A percentile compares a stretch with the other conserved stretches of the same genome.
phyloP scores from a whole-genome alignment of 2,797 vertebrate species.

The Galago senegalensis region DNA sequence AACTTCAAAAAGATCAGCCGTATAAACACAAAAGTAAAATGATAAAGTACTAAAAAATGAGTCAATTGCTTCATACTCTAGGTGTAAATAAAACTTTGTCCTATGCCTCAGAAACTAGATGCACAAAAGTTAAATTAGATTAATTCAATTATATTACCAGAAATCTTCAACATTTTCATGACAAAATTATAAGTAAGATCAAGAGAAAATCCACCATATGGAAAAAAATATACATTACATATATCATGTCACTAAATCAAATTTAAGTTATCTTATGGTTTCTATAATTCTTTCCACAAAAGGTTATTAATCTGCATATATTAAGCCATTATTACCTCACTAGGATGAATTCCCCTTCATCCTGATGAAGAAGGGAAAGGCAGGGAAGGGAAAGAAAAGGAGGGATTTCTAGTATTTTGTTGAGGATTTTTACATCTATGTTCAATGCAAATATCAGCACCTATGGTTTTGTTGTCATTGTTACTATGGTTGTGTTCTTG shows the following conservation, averaged over 20 bases:
- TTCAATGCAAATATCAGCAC: not conserved
- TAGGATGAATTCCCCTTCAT: not conserved
- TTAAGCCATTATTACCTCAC: not conserved
- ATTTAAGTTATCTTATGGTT: not conserved
- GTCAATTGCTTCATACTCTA: not conserved
- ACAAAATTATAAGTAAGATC: not conserved
- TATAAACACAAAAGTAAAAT: not conserved
- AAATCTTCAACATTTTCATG: not conserved
- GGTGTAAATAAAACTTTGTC: not conserved
- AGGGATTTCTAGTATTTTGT: not conserved
- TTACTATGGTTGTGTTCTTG: not conserved
- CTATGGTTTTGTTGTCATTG: not conserved
- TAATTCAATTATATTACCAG: not conserved
- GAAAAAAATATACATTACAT: not conserved
- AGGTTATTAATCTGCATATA: not conserved
- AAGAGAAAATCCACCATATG: not conserved
- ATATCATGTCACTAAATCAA: not conserved
- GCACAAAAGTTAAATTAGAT: not conserved
- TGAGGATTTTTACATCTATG: not conserved
- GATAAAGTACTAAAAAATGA: not conserved
- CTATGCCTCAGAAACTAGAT: not conserved
- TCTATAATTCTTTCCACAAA: not conserved
- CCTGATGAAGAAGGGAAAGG: not conserved
- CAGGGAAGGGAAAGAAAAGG: no score
- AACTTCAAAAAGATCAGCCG: not conserved